Evolutionary conservation across 2,888 invertebrate genomes (phyloP).

Genomic region (Ctena decussata): DNA sequence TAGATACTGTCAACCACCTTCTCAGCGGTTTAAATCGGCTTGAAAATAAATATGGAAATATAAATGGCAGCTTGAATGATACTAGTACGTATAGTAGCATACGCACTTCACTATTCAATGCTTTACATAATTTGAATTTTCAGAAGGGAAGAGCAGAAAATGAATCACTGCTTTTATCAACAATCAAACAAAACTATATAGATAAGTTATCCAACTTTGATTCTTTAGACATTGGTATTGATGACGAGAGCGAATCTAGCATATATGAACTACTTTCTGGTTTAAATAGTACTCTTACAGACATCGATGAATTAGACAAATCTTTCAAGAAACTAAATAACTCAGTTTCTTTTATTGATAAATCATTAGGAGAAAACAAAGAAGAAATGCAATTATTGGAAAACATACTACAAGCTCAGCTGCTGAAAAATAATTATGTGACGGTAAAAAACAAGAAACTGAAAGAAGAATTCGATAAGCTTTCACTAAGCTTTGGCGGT

Average conservation of each 20-base stretch:
- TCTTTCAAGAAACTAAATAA: not conserved
- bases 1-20: not conserved
- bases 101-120: not conserved
- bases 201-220: not conserved
- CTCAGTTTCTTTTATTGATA: not conserved
- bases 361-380: not conserved
- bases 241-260: not conserved
- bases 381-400: not conserved
- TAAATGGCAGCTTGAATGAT: constrained; percentile 16
- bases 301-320: not conserved
- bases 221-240: not conserved
- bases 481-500: not conserved
- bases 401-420: not conserved
- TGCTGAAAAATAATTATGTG: not conserved
- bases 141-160: not conserved
- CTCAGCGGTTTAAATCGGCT: not conserved
- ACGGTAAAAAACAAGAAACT: not conserved
- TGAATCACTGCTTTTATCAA: not conserved
- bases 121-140: not conserved
- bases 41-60: constrained; percentile 26
- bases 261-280: not conserved
- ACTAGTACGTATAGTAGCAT: not conserved
- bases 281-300: not conserved
- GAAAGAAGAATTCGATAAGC: not conserved
- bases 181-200: too few relatives aligned